A percentile compares a stretch with the other conserved stretches of the same genome.
These are phyloP conservation scores for Luperina nickerlii DNA, from an alignment of 2,888 invertebrate genomes.

Conservation along the genomic window DNA sequence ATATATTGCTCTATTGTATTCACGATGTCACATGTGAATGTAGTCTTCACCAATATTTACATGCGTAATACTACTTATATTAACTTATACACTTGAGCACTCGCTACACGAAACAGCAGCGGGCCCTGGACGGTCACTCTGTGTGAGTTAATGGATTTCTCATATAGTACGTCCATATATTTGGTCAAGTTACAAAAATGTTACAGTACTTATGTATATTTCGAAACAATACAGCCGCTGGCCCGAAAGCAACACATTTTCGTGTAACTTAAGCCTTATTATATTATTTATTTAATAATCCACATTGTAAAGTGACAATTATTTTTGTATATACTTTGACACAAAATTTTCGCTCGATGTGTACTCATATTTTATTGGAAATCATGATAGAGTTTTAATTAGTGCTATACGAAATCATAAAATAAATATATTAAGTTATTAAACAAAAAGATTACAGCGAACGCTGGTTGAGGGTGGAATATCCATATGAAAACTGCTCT, in stretches of 20 bases:
- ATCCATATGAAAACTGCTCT: conserved; percentile 36
- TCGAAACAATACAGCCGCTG: not conserved
- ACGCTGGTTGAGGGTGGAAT: conserved; percentile 70
- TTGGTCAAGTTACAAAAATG: conserved; percentile 1
- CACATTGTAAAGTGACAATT: conserved; percentile 42
- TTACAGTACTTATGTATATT: conserved; percentile 4
- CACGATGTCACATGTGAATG: conserved; percentile 58
- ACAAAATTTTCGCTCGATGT: conserved; percentile 45
- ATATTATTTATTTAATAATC: conserved; percentile 33
- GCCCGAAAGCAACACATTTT: not conserved
- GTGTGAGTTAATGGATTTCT: not conserved
- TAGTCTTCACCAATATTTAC: conserved; percentile 53
- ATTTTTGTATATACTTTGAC: conserved; percentile 65
- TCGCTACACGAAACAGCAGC: conserved; percentile 14
- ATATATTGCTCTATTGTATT: conserved; percentile 67
- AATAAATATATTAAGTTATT: conserved; percentile 66
- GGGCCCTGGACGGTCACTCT: not conserved
- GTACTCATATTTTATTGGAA: conserved; percentile 61
- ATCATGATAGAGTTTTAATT: conserved; percentile 63
- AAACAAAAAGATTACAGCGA: conserved; percentile 69
- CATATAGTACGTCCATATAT: not conserved
- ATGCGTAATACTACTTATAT: conserved; percentile 27
- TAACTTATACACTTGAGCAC: conserved; percentile 14
- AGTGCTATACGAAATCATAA: conserved; percentile 54
- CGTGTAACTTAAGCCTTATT: conserved; percentile 29